These are phyloP conservation scores for Sminthurides aquaticus DNA, from an alignment of 2,888 invertebrate genomes.

Conservation along the genomic window DNA sequence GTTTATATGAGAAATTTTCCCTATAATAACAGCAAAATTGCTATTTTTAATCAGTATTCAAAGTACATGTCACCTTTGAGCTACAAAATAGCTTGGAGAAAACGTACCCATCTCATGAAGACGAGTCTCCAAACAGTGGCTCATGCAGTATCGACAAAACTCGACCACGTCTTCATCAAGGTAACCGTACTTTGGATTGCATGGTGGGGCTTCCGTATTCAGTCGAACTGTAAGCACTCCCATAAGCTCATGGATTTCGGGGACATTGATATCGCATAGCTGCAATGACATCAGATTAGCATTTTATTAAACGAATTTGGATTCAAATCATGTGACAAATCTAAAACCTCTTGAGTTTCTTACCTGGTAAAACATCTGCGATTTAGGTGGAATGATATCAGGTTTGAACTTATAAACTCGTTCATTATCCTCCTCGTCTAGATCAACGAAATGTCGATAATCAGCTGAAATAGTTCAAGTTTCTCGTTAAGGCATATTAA, in stretches of 20 bases:
- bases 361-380: conserved; percentile 86
- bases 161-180: conserved; percentile 38
- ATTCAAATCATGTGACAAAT: neutral
- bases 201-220: conserved; percentile 18
- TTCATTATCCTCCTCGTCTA: conserved; percentile 48
- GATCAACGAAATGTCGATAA: conserved; percentile 24
- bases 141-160: conserved; percentile 39
- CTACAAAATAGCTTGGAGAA: neutral
- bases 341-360: too few species aligned
- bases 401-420: conserved; percentile 58
- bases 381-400: conserved; percentile 66
- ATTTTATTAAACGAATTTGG: neutral
- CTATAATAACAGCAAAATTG: too few species aligned
- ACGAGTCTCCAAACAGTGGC: conserved; percentile 34
- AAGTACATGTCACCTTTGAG: too few species aligned
- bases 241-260: conserved; percentile 70
- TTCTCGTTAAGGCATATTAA: too few species aligned
- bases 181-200: conserved; percentile 35
- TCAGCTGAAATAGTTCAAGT: conserved; percentile 22
- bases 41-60: too few species aligned
- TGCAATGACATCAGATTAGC: conserved; percentile 45
- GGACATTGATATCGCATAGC: conserved; percentile 71
- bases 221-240: conserved; percentile 55
- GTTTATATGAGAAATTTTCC: conserved; percentile 29
- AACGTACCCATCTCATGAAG: conserved; percentile 29